A percentile compares a stretch with the other conserved stretches of the same genome.
phyloP scores from a whole-genome alignment of 2,797 vertebrate species.

The Pteropus rufus region DNA sequence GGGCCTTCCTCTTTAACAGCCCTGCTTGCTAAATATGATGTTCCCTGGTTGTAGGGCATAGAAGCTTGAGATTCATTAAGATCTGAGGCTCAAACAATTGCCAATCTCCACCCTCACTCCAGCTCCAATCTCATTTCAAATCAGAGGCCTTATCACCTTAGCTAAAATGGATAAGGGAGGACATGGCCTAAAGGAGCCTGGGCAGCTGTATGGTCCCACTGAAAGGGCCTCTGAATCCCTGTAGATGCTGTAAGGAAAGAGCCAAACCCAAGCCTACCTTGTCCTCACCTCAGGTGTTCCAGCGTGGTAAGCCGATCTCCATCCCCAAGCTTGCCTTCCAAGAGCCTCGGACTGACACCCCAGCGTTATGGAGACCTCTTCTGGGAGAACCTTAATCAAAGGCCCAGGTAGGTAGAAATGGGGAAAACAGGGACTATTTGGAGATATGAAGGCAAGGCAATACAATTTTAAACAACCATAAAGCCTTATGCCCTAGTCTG shows the following conservation, averaged over 20 bases:
- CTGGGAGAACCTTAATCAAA: slow-evolving; percentile 66
- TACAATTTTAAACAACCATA: not conserved
- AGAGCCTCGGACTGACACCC: not conserved
- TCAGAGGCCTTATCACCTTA: not conserved
- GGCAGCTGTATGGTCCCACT: not conserved
- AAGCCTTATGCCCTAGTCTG: not conserved
- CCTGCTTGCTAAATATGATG: not conserved
- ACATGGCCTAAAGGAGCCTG: not conserved
- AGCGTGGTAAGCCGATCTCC: slow-evolving; percentile 67
- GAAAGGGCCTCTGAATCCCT: not conserved
- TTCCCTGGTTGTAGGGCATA: not conserved
- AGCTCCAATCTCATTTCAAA: slow-evolving; percentile 20
- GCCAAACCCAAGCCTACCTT: not conserved
- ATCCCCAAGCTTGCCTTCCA: not conserved
- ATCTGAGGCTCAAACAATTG: not conserved
- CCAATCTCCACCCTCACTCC: not conserved
- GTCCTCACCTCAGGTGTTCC: slow-evolving; percentile 66
- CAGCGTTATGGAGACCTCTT: not conserved
- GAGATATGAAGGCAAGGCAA: not conserved
- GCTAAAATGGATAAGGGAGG: not conserved
- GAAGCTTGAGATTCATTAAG: not conserved
- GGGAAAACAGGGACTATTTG: not conserved
- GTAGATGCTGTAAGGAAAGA: not conserved
- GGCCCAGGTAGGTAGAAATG: slow-evolving; percentile 59
- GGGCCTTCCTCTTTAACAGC: not conserved